These are phyloP conservation scores for Albula goreensis DNA, from an alignment of 2,113 vertebrate genomes.

Conservation along the genomic window DNA sequence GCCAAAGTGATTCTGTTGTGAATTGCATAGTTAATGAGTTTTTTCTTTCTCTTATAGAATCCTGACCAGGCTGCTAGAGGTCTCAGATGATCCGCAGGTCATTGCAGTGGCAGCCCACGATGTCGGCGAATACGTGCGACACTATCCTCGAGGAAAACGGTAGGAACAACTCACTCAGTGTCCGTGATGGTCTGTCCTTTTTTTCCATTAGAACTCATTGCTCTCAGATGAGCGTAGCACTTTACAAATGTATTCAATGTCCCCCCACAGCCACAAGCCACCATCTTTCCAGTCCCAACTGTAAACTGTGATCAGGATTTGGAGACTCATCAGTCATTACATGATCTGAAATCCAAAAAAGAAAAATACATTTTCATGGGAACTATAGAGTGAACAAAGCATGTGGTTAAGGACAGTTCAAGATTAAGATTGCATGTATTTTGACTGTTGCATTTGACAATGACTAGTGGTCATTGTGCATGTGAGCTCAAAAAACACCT, in stretches of 20 bases:
- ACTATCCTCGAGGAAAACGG: conserved; percentile 97
- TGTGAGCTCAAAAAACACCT: too few relatives aligned
- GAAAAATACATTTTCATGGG: too few relatives aligned
- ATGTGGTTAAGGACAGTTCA: too few relatives aligned
- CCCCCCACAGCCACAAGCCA: neutral
- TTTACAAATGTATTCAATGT: neutral
- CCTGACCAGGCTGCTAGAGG: conserved; percentile 91
- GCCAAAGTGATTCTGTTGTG: neutral
- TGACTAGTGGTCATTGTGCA: too few relatives aligned
- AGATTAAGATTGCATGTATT: too few relatives aligned
- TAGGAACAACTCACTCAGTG: conserved; percentile 50
- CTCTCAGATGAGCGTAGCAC: neutral
- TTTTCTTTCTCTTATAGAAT: conserved; percentile 71
- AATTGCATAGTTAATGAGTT: neutral
- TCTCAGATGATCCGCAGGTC: conserved; percentile 96
- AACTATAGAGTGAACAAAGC: too few relatives aligned
- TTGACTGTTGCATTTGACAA: too few relatives aligned
- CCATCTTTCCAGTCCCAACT: neutral
- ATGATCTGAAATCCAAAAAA: too few relatives aligned
- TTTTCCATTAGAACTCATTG: neutral
- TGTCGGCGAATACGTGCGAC: conserved; percentile 93
- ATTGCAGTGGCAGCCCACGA: conserved; percentile 96
- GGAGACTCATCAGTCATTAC: too few relatives aligned
- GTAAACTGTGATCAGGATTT: too few relatives aligned
- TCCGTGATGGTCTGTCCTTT: neutral